phyloP scores from a whole-genome alignment of 2,113 vertebrate species.

The Columba janthina region DNA sequence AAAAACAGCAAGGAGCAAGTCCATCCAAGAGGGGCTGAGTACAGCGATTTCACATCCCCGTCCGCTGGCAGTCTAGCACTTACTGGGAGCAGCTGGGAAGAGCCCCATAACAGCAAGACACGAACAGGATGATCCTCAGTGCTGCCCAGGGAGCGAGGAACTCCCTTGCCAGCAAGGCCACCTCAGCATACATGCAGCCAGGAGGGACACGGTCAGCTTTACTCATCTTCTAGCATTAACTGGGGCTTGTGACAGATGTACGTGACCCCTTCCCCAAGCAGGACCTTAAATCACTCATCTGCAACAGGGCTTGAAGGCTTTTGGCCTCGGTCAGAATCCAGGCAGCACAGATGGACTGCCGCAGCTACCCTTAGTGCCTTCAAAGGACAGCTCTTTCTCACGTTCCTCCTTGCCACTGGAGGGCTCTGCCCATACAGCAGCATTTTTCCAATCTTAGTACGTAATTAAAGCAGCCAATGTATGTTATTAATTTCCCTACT shows the following conservation, averaged over 20 bases:
- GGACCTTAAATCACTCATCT: too few relatives aligned
- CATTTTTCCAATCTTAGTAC: not conserved
- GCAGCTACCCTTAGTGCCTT: not conserved
- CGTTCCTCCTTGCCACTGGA: accelerated
- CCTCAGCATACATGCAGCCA: not conserved
- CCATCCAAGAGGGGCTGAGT: not conserved
- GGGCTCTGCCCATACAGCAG: not conserved
- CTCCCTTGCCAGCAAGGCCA: not conserved
- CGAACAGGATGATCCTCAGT: accelerated
- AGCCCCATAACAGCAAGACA: not conserved
- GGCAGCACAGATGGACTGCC: accelerated
- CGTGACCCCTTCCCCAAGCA: too few relatives aligned
- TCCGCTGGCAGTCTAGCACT: not conserved
- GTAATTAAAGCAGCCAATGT: not conserved
- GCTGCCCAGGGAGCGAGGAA: not conserved
- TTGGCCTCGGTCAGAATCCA: not conserved
- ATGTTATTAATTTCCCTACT: not conserved
- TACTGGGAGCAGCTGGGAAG: not conserved
- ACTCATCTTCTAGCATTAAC: not conserved
- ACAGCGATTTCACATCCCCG: not conserved
- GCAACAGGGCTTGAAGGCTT: not conserved
- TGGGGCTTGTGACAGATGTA: not conserved
- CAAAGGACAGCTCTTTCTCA: not conserved
- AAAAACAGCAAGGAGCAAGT: not conserved
- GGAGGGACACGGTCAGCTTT: not conserved